A percentile compares a stretch with the other conserved stretches of the same genome.
Evolutionary conservation across 2,888 invertebrate genomes (phyloP).

Genomic region (Tanaodytes sp.): DNA sequence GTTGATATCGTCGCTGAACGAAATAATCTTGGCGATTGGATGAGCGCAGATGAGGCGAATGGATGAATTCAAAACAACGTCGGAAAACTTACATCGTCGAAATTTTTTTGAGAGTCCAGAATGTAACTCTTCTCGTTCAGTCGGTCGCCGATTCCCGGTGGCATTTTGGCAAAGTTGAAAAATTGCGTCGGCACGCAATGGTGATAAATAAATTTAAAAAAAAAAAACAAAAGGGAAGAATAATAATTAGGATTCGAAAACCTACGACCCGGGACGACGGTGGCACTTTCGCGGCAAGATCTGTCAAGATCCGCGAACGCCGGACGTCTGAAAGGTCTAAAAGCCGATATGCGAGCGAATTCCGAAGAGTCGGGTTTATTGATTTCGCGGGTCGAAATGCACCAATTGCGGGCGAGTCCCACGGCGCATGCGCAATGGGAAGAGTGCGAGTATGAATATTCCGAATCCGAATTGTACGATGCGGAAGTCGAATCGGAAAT

Average conservation of each 20-base stretch:
- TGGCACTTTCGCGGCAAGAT: conserved; percentile 7
- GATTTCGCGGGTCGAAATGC: conserved; percentile 50
- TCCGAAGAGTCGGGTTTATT: conserved; percentile 42
- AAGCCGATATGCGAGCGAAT: conserved; percentile 11
- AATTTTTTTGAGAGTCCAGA: conserved; percentile 66
- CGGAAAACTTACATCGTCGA: conserved; percentile 69
- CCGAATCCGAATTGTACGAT: too few relatives aligned
- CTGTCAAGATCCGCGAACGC: conserved; percentile 41
- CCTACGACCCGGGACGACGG: conserved; percentile 5
- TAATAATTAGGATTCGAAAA: too few relatives aligned
- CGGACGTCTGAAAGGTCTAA: conserved; percentile 36
- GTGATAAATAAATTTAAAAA: too few relatives aligned
- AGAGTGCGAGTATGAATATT: conserved; percentile 23
- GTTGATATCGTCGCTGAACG: not conserved
- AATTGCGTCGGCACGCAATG: too few relatives aligned
- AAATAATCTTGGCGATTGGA: not conserved
- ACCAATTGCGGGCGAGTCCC: conserved; percentile 38
- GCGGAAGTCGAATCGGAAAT: too few relatives aligned
- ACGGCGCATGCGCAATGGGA: conserved; percentile 13
- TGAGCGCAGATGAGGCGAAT: too few relatives aligned
- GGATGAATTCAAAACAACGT: not conserved
- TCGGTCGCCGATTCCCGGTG: conserved; percentile 53
- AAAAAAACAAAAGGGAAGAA: not conserved
- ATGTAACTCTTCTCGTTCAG: conserved; percentile 70
- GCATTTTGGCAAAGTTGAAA: too few relatives aligned